Evolutionary conservation across 30 jellyfish, hydroid and myxozoan species (phyloP), one percentile per base, ranked within the genome.

Genomic region (Hydra vulgaris): DNA sequence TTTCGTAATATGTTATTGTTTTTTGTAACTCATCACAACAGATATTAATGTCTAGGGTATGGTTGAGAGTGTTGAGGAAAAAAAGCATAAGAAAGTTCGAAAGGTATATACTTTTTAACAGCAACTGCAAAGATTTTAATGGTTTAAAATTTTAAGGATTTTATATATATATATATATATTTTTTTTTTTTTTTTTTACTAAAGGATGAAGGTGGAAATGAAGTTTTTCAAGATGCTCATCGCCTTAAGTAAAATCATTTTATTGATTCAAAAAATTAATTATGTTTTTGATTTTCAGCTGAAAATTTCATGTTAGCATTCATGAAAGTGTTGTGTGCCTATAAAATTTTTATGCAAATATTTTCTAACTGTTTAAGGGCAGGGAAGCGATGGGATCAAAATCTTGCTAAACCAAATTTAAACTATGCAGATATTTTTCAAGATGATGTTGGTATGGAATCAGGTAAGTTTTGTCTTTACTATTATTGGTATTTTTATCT

Each of bases 61-160:
- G 99, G 96, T 94, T 7, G 96, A 87, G 73, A 94, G 96, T 76
- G 99, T 96, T 15, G 99, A 94, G 75, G 99, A 94, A 70, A 88
- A 88, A 55, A 94, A 94, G 82, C 95, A 86, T 76, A 92, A 86
- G 71, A 85, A 86, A 77, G 82, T 87, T 52, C 88, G 95, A 20
- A 91, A 91, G 85, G 87, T 78, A 78, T 71, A 53, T 15, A 15
- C 26, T 23, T 23, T 20, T 12, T 71, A 1, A 0, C 53, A 17
- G 20, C n/a, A n/a, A n/a, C n/a, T n/a, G n/a, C n/a, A n/a, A n/a
- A n/a, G n/a, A n/a, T n/a, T n/a, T n/a, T n/a, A n/a, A 71, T 71
- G 79, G 5, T 15, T 7, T 71, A 12, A 0, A 71, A 15, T 20
- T 15, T 15, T 71, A 70, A 21, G 25, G 12, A 24, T 7, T 8